Conservation (phyloP, 1,140 invertebrate genomes). For the Leguminivora glycinivorella region DNA sequence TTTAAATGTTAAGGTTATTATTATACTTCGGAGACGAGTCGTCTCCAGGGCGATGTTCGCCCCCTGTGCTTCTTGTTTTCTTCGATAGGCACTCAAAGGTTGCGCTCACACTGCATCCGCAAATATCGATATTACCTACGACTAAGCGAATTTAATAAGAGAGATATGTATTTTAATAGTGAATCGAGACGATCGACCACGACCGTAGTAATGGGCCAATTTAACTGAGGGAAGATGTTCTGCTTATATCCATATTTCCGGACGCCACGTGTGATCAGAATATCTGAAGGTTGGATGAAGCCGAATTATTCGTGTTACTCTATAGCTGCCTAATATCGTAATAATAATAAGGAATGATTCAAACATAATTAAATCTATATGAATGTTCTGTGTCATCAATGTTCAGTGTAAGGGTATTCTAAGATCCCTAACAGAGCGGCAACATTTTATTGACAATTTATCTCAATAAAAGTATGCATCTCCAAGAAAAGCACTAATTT, state of each 20-base stretch:
- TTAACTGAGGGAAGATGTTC: constrained; percentile 34
- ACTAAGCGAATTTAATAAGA: constrained; percentile 45
- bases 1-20: constrained; percentile 76
- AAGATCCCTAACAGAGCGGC: constrained; percentile 31
- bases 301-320: constrained; percentile 60
- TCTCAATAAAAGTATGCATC: no score
- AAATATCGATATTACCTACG: constrained; percentile 40
- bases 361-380: constrained; percentile 36
- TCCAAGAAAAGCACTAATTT: no score
- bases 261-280: constrained; percentile 41
- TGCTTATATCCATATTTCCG: constrained; percentile 46
- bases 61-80: constrained; percentile 77
- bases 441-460: constrained; percentile 30
- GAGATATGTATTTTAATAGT: constrained; percentile 49
- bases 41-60: constrained; percentile 57
- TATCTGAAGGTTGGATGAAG: constrained; percentile 45
- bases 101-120: constrained; percentile 39
- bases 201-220: constrained; percentile 38
- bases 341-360: constrained; percentile 40
- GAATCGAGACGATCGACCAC: constrained; percentile 29
- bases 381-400: constrained; percentile 46
- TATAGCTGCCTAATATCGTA: constrained; percentile 44
- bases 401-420: constrained; percentile 38
- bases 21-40: constrained; percentile 61
- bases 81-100: constrained; percentile 51